Percentiles rank a stretch among this genome's conserved stretches.
Conservation (phyloP, 2,888 invertebrate species). For the Eilema caniola region DNA sequence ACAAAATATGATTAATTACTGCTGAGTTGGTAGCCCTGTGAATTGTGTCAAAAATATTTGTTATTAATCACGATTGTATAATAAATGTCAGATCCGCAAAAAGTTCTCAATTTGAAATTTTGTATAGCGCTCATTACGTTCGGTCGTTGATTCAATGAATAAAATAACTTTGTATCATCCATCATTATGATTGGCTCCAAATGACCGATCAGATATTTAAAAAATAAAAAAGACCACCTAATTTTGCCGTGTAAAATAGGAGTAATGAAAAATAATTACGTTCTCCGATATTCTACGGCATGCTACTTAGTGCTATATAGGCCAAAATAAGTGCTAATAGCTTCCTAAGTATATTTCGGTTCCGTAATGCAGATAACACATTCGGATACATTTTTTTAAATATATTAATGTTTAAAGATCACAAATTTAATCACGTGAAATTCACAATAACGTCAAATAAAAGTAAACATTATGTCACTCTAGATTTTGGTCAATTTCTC, state of each 20-base stretch:
- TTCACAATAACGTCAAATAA: no score
- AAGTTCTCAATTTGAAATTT: not conserved
- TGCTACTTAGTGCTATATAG: no score
- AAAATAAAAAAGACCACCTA: not conserved
- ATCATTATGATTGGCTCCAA: not conserved
- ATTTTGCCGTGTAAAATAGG: not conserved
- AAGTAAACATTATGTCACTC: no score
- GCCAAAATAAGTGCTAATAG: no score
- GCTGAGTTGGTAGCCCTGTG: not conserved
- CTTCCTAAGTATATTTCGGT: no score
- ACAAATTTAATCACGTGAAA: no score
- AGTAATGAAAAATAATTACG: not conserved
- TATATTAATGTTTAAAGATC: no score
- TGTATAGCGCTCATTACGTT: not conserved
- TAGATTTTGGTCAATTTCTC: no score
- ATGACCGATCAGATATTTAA: not conserved
- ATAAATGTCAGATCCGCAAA: not conserved
- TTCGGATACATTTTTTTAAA: no score
- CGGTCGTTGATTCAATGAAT: not conserved
- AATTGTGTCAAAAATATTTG: not conserved
- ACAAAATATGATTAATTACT: slow-evolving; percentile 3
- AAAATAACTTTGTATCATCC: not conserved
- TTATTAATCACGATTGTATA: not conserved
- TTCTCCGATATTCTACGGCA: no score
- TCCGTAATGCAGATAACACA: no score